Percentiles rank a stretch among this genome's conserved stretches.
phyloP scores from a whole-genome alignment of 1,140 invertebrate species.

The Drosophila nikananu region DNA sequence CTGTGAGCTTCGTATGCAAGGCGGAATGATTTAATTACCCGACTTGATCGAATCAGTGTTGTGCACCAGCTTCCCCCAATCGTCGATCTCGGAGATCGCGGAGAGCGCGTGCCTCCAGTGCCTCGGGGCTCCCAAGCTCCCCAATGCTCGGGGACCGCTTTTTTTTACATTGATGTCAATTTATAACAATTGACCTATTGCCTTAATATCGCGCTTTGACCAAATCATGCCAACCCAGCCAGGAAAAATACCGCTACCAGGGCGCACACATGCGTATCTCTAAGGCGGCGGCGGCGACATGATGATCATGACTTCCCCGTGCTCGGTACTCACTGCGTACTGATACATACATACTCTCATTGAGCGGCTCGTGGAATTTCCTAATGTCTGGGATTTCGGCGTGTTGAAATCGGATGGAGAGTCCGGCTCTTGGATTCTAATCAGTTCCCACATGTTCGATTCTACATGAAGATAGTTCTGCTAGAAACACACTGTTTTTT shows the following conservation, averaged over 20 bases:
- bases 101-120: constrained; percentile 32
- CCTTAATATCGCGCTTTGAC: constrained; percentile 82
- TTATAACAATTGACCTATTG: constrained; percentile 85
- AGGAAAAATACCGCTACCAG: constrained; percentile 62
- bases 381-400: constrained; percentile 21
- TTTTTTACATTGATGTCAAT: constrained; percentile 84
- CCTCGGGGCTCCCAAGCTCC: constrained; percentile 23
- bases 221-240: constrained; percentile 68
- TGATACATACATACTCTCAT: constrained; percentile 16
- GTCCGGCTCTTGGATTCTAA: neutral
- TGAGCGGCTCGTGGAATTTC: constrained; percentile 36
- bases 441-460: constrained; percentile 1
- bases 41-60: constrained; percentile 75
- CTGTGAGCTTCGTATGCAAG: constrained; percentile 37
- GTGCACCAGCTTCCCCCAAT: constrained; percentile 28
- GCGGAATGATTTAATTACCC: constrained; percentile 73
- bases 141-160: constrained; percentile 51
- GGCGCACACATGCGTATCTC: constrained; percentile 15
- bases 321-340: constrained; percentile 1
- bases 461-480: neutral
- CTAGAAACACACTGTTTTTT: neutral
- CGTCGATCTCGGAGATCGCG: constrained; percentile 25
- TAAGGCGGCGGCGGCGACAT: neutral
- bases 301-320: constrained; percentile 28
- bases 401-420: constrained; percentile 2